Conservation (phyloP, 1,140 invertebrate genomes). For the Drosophila erecta region DNA sequence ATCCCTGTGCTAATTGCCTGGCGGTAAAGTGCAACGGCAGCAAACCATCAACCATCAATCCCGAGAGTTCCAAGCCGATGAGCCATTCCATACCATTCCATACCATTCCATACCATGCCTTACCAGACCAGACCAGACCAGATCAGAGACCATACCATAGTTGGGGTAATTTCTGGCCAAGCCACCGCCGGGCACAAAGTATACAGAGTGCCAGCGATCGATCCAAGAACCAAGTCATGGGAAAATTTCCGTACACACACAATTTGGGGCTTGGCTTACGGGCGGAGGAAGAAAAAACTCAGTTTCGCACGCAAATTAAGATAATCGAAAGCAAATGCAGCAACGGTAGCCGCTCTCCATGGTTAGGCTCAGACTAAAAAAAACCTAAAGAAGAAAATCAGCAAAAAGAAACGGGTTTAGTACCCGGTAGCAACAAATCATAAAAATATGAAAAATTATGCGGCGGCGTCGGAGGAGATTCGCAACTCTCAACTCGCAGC, state of each 20-base stretch:
- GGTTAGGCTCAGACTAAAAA: constrained; percentile 61
- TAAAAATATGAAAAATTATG: constrained; percentile 83
- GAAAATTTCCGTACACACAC: constrained; percentile 83
- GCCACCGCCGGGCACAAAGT: constrained; percentile 79
- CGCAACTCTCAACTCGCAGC: constrained; percentile 1
- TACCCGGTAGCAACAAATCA: constrained; percentile 83
- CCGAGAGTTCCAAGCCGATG: constrained; percentile 35
- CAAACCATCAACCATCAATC: constrained; percentile 81
- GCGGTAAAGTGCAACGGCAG: constrained; percentile 73
- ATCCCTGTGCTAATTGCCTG: constrained; percentile 82
- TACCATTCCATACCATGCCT: constrained; percentile 25
- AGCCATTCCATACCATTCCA: constrained; percentile 19
- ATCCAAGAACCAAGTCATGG: constrained; percentile 68
- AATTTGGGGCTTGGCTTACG: constrained; percentile 83
- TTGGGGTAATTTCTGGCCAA: constrained; percentile 80
- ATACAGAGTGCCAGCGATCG: constrained; percentile 37
- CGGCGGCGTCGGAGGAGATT: constrained; percentile 58
- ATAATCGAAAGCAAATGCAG: constrained; percentile 83
- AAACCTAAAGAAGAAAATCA: constrained; percentile 20
- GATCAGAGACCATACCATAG: constrained; percentile 29
- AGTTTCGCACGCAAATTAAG: constrained; percentile 85
- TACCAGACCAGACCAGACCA: constrained; percentile 16
- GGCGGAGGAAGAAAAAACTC: constrained; percentile 70
- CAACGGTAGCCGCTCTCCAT: constrained; percentile 77
- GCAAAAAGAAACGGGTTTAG: constrained; percentile 68